Base-by-base conservation (phyloP, 2,113 vertebrate species). In the Rhea americana region DNA sequence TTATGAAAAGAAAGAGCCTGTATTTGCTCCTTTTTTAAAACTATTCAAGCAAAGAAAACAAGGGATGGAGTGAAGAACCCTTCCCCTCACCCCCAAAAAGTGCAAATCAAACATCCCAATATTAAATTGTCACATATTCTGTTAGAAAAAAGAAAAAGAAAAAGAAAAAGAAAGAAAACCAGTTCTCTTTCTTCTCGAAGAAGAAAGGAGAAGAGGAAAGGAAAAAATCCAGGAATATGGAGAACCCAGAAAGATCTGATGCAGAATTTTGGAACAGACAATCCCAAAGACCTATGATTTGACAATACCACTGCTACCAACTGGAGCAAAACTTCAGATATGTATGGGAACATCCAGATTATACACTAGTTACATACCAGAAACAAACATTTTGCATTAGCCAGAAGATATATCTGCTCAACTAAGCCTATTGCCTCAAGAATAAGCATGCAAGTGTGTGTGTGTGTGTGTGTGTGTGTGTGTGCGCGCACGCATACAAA, bases 71-170 rank as follows among this genome's bases (percentile, higher is more conserved):
- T 4, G 6, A 7, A 59, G 11, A 70, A 61, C 14, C 55, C 15
- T 32, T 58, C 30, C 28, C 28, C 55, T 32, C 17, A 53, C 12
- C 12, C 25, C 51, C 51, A 43, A 13, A 3, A 53, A 81, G 28
- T 0, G 0, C 5, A 63, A 66, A 28, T 41, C 41, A 12, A 84
- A 43, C 9, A 51, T 1, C 28, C 24, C 0, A 0, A 11, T 58
- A 58, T 16, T 58, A 32, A 58, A 17, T 48, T 80, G 16, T 62
- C n/a, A 22, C 25, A 5, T 3, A 2, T 25, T 39, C 26, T 48
- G 10, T 11, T 67, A 65, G n/a, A n/a, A 4, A 79, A 85, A 35
- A 11, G 22, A n/a, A 10, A 6, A 58, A 58, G 30, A 58, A 58
- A 26, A 61, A 35, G n/a, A 61, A 4, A 8, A 9, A 53, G 26